A percentile compares a stretch with the other conserved stretches of the same genome.
These are phyloP conservation scores for Catamblyrhynchus diadema DNA, from an alignment of 2,797 vertebrate genomes.

Conservation along the genomic window DNA sequence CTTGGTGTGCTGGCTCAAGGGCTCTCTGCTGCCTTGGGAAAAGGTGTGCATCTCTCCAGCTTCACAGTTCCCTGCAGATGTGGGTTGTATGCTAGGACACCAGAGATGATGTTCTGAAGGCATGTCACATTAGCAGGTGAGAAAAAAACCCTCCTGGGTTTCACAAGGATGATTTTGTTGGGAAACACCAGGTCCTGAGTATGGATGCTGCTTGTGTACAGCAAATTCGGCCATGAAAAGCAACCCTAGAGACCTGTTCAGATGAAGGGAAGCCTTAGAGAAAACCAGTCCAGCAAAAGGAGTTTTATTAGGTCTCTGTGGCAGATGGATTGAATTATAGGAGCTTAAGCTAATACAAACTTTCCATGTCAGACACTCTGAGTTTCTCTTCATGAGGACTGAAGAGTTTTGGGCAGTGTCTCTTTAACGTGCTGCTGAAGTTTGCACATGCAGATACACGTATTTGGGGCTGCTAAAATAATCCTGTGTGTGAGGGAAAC, in stretches of 20 bases:
- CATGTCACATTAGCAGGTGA: rapidly evolving
- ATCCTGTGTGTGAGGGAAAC: conserved; percentile 27
- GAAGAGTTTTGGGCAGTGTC: background rate
- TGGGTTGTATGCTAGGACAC: background rate
- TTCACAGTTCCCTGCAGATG: background rate
- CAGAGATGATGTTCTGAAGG: background rate
- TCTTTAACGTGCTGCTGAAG: background rate
- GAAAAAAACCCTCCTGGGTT: background rate
- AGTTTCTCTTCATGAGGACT: background rate
- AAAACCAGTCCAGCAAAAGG: background rate
- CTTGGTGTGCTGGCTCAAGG: background rate
- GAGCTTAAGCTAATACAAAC: background rate
- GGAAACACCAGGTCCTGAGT: background rate
- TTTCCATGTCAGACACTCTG: background rate
- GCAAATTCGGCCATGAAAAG: background rate
- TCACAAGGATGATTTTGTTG: background rate
- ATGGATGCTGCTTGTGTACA: background rate
- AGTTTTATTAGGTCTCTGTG: background rate
- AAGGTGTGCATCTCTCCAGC: background rate
- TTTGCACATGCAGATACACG: background rate
- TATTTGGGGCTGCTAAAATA: conserved; percentile 39
- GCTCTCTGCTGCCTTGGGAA: background rate
- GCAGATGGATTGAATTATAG: conserved; percentile 36
- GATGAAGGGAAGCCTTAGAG: background rate
- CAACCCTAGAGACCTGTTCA: background rate